Base-by-base conservation (phyloP, 2,113 vertebrate genomes). In the Lutjanus erythropterus region DNA sequence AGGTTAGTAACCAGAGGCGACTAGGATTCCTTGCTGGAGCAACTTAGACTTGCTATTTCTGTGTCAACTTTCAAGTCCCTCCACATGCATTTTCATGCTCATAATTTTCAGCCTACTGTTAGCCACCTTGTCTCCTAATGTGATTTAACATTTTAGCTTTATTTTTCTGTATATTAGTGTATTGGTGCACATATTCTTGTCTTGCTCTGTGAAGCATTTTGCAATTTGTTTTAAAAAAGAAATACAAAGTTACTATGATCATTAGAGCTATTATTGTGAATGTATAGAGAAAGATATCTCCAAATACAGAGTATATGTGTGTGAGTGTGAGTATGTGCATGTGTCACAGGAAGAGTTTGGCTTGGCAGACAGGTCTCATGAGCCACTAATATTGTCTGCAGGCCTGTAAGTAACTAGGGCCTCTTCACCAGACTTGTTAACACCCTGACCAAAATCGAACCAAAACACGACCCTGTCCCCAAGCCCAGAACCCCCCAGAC, bases 351-450 rank as follows among this genome's bases (percentile, higher is more conserved):
- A 75, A 42, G 59, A 70, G 35, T 66, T 80, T 81, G 88, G 86
- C 82, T 90, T 89, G 90, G 87, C 88, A 88, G 52, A 69, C 42
- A 55, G 68, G 66, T 69, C 70, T 64, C 39, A 53, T 70, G 62
- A 87, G 93, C 88, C 90, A 71, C 89, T 90, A 91, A 92, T 87
- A 93, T 88, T 86, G 88, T 92, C 89, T 90, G 73, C 89, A 92
- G 90, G 78, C 83, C 81, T 83, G 44, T 66, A 71, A 72, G 75
- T 72, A 80, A 85, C 83, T 69, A 56, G 68, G 75, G 72, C 76
- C 71, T 80, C 86, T 55, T 73, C 81, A 86, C 85, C 89, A 92
- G 81, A 78, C 89, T 90, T 91, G 92, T 94, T 91, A 93, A 93
- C 93, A 93, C 92, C 80, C 91, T 76, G 86, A 93, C 90, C 89